Conservation (phyloP, 2,113 vertebrate species). For the Accipiter cooperii region DNA sequence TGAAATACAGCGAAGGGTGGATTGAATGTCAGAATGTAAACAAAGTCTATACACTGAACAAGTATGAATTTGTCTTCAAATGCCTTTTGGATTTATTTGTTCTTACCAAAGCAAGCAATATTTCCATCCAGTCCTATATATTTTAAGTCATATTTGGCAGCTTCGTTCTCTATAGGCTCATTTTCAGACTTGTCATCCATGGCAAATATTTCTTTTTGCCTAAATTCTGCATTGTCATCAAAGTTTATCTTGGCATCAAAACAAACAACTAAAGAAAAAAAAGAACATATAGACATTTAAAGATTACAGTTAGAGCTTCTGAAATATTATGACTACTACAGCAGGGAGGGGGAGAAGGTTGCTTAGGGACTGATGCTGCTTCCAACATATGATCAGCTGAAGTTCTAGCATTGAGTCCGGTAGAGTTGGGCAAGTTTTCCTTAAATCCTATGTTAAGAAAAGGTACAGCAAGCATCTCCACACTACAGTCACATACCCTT, state of each 20-base stretch:
- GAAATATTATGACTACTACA: neutral
- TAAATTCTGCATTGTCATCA: constrained; percentile 97
- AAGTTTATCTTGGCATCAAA: constrained; percentile 99
- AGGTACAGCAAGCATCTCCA: neutral
- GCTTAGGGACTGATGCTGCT: neutral
- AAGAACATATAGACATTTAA: neutral
- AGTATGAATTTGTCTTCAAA: neutral
- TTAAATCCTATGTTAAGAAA: neutral
- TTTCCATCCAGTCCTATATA: constrained; percentile 97
- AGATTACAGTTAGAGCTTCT: neutral
- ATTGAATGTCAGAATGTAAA: neutral
- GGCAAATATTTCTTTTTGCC: constrained; percentile 94
- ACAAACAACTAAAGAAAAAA: constrained; percentile 85
- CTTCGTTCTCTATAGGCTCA: constrained; percentile 91
- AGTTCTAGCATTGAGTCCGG: neutral
- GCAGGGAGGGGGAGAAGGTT: neutral
- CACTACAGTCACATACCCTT: neutral
- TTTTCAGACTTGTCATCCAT: constrained; percentile 94
- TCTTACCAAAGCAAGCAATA: constrained; percentile 97
- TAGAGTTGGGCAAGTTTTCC: neutral
- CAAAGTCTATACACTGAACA: neutral
- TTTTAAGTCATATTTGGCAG: constrained; percentile 93
- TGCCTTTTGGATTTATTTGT: neutral
- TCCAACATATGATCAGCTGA: neutral
- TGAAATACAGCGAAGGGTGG: neutral